phyloP scores from a whole-genome alignment of 2,888 invertebrate genomes.

The Stenoptilia bipunctidactyla region DNA sequence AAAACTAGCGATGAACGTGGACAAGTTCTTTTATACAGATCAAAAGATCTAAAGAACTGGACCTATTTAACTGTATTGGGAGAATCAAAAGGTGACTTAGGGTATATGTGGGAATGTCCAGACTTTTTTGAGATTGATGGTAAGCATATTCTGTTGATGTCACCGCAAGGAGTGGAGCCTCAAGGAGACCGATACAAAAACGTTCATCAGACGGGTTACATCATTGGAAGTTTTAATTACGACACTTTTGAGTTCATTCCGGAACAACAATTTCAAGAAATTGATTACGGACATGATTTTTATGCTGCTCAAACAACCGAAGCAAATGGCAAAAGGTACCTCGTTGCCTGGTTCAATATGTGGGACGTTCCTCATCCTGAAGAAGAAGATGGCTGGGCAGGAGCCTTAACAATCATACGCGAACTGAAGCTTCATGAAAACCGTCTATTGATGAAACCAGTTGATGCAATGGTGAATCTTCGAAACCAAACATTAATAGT shows the following conservation, averaged over 20 bases:
- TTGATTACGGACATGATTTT: constrained; percentile 60
- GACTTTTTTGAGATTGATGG: constrained; percentile 60
- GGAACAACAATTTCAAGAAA: constrained; percentile 45
- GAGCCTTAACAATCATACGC: constrained; percentile 49
- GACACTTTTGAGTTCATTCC: constrained; percentile 45
- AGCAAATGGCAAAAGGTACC: constrained; percentile 38
- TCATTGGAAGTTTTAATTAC: constrained; percentile 53
- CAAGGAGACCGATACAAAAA: constrained; percentile 55
- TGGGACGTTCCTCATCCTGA: constrained; percentile 52
- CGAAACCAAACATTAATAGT: constrained; percentile 26
- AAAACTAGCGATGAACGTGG: constrained; percentile 41
- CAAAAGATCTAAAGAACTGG: constrained; percentile 45
- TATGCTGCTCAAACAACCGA: constrained; percentile 56
- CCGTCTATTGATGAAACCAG: constrained; percentile 43
- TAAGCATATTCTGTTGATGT: constrained; percentile 50
- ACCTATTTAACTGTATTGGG: constrained; percentile 33
- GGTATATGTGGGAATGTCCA: constrained; percentile 69
- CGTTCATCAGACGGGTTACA: constrained; percentile 46
- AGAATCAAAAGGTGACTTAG: constrained; percentile 42
- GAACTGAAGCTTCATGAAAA: constrained; percentile 36
- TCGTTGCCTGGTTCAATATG: constrained; percentile 56
- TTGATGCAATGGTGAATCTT: constrained; percentile 31
- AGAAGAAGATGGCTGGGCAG: constrained; percentile 54
- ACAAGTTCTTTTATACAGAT: constrained; percentile 48
- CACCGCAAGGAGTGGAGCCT: constrained; percentile 49